Evolutionary conservation across 2,113 vertebrate genomes (phyloP).

Genomic region (Diglossa brunneiventris): DNA sequence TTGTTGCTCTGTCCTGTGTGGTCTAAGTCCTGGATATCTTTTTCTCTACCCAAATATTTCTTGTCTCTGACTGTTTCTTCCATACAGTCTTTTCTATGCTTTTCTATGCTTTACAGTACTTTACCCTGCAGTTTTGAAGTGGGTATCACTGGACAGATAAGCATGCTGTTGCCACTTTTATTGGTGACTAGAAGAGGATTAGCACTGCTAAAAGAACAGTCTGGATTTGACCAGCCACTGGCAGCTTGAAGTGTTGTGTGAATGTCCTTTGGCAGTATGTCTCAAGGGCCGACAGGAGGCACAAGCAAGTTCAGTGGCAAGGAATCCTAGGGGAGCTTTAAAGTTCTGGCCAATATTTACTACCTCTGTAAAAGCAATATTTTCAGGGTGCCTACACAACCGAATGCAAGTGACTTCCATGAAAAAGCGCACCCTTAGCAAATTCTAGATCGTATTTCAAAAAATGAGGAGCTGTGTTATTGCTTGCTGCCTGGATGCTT

Average conservation of each 20-base stretch:
- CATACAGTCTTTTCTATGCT: neutral
- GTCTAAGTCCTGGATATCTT: neutral
- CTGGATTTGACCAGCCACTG: neutral
- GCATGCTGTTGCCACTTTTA: neutral
- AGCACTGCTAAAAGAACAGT: neutral
- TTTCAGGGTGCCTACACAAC: neutral
- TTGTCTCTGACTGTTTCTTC: neutral
- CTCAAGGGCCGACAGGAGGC: neutral
- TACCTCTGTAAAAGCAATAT: accelerated
- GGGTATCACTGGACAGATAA: neutral
- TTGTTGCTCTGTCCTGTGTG: accelerated
- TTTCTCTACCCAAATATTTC: neutral
- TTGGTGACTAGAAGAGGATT: neutral
- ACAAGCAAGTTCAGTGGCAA: neutral
- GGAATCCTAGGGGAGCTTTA: neutral
- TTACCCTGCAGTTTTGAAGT: neutral
- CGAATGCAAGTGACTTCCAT: neutral
- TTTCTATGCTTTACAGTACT: neutral
- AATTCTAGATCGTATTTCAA: neutral
- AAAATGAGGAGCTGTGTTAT: neutral
- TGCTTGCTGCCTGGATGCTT: neutral
- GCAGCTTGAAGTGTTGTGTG: neutral
- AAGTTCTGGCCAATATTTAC: neutral
- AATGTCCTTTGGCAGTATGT: neutral
- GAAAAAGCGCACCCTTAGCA: neutral